These are phyloP conservation scores for Ophion ellenae DNA, from an alignment of 2,888 invertebrate species.

Conservation along the genomic window DNA sequence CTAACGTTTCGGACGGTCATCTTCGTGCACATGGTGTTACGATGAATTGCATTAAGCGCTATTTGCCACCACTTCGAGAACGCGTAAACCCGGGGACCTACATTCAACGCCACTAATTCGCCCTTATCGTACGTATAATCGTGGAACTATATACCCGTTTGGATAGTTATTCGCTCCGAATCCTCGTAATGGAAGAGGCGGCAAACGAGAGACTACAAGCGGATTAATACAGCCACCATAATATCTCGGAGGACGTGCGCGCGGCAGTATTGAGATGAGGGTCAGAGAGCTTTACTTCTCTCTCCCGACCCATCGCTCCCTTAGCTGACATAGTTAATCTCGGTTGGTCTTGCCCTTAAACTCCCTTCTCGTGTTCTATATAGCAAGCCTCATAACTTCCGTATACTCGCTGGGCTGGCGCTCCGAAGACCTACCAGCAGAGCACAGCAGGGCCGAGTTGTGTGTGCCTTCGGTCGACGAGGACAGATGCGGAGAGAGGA, in stretches of 20 bases:
- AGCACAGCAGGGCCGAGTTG: constrained; percentile 16
- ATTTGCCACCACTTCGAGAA: neutral
- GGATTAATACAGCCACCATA: constrained; percentile 70
- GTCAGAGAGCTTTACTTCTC: constrained; percentile 17
- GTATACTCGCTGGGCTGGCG: constrained; percentile 65
- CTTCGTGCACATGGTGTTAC: neutral
- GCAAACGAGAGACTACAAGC: constrained; percentile 68
- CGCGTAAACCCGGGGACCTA: neutral
- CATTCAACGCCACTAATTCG: constrained; percentile 31
- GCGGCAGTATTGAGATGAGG: constrained; percentile 46
- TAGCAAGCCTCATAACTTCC: constrained; percentile 76
- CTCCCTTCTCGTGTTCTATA: constrained; percentile 63
- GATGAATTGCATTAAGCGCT: neutral
- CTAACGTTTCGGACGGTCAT: neutral
- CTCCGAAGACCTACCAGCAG: constrained; percentile 36
- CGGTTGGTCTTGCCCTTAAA: constrained; percentile 23
- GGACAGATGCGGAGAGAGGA: neutral
- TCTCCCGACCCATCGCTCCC: constrained; percentile 15
- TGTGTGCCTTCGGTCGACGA: constrained; percentile 11
- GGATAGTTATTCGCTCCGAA: constrained; percentile 34
- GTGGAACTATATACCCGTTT: constrained; percentile 3
- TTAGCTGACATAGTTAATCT: constrained; percentile 37
- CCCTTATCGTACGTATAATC: constrained; percentile 22
- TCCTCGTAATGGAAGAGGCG: constrained; percentile 51
- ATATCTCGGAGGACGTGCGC: constrained; percentile 65